Base-by-base conservation (phyloP, 2,113 vertebrate genomes). In the Ia io region DNA sequence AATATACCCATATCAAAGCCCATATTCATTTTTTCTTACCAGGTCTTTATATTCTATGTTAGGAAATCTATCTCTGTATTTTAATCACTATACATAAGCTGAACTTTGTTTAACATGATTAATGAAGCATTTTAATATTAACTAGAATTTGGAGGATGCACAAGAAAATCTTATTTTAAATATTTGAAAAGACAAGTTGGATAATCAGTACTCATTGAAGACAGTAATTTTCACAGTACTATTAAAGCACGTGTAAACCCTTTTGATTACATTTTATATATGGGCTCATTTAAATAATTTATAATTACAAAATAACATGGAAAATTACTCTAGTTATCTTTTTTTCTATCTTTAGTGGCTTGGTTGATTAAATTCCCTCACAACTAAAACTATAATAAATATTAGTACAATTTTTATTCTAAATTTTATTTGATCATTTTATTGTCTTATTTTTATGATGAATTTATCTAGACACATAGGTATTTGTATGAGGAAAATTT, bases 231-330 rank as follows among this genome's bases (percentile, higher is more conserved):
- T 82, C 35, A 93, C 9, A 42, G 70, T 77, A 80, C n/a, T 92
- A 42, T 65, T 73, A 90, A 92, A 83, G n/a, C 25, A 69, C 23
- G 70, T 86, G 69, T 51, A 90, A 79, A 90, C 22, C 59, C 84
- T 79, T 90, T 96, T 91, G 73, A 94, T 94, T 97, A 69, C 13
- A 83, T 94, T 90, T 95, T 88, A 92, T 91, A 63, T 69, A 83
- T 32, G 84, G 95, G 35, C 44, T 82, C 91, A 88, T 88, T 92
- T 90, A 96, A 94, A 73, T 94, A 25, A 78, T 84, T 95, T 91
- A 9, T 92, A 94, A 88, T 85, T 96, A 85, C 44, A 93, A 84
- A 92, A 95, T 84, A 30, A 90, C 35, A 42, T 40, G 7, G 2
- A 4, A 47, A 74, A 84, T 93, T 74, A 69, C 9, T 83, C 25